Conservation (phyloP, 1,140 invertebrate species). For the Scaptomyza montana region DNA sequence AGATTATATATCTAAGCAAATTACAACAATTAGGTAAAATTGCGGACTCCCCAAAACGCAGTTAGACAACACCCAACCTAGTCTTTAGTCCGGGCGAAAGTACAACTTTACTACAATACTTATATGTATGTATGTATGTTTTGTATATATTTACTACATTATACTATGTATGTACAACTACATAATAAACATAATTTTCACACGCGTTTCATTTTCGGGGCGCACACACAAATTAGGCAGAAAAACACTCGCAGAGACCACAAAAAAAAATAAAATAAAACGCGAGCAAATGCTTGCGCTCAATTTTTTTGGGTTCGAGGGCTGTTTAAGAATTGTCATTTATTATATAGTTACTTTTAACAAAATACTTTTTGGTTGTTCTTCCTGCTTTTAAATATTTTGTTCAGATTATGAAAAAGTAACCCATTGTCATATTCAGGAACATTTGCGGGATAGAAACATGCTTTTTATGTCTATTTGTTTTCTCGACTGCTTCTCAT, state of each 20-base stretch:
- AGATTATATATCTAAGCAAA: conserved; percentile 63
- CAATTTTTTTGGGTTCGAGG: conserved; percentile 23
- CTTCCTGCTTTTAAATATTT: no score
- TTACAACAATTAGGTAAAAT: conserved; percentile 75
- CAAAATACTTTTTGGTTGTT: no score
- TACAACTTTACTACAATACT: conserved; percentile 35
- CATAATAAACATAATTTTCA: conserved; percentile 78
- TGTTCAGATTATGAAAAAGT: no score
- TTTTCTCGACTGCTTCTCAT: no score
- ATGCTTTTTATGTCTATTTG: no score
- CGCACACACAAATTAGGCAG: conserved; percentile 74
- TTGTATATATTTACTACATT: conserved; percentile 50
- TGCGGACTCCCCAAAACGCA: conserved; percentile 43
- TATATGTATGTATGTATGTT: conserved; percentile 34
- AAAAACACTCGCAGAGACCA: conserved; percentile 55
- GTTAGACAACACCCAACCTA: conserved; percentile 68
- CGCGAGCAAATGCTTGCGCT: conserved; percentile 47
- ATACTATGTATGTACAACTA: conserved; percentile 29
- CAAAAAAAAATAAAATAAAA: conserved; percentile 23
- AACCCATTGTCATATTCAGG: no score
- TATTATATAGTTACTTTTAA: no score
- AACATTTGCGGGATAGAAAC: no score
- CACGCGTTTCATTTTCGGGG: conserved; percentile 76
- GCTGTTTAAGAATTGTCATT: neutral
- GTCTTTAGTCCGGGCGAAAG: conserved; percentile 54